Percentiles rank a stretch among this genome's conserved stretches.
Evolutionary conservation across 2,888 invertebrate genomes (phyloP).

Genomic region (Aplocera efformata): DNA sequence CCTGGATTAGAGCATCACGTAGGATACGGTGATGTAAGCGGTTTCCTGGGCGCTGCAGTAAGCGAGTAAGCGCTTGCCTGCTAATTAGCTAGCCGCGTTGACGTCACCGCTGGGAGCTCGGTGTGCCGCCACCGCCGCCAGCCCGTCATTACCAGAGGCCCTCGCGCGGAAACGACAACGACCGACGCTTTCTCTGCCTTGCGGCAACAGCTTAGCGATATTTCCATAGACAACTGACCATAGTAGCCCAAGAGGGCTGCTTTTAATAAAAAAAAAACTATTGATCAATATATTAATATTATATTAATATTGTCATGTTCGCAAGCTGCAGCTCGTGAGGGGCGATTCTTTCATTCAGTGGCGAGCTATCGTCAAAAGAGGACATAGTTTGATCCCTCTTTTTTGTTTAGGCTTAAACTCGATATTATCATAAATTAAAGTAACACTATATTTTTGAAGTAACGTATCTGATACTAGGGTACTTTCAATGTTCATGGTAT

Average conservation of each 20-base stretch:
- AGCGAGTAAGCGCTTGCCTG: slow-evolving; percentile 58
- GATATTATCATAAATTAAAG: too few relatives aligned
- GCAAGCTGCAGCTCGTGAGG: too few relatives aligned
- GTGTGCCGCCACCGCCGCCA: slow-evolving; percentile 31
- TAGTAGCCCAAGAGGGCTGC: slow-evolving; percentile 47
- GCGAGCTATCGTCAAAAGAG: too few relatives aligned
- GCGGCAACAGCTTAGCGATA: slow-evolving; percentile 41
- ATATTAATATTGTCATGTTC: too few relatives aligned
- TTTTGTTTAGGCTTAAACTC: too few relatives aligned
- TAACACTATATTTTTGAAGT: too few relatives aligned
- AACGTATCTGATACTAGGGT: too few relatives aligned
- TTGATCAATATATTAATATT: neutral
- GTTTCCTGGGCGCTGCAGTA: slow-evolving; percentile 62
- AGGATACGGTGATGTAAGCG: slow-evolving; percentile 67
- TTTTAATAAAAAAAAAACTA: slow-evolving; percentile 1
- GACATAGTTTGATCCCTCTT: too few relatives aligned
- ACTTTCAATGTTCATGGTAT: too few relatives aligned
- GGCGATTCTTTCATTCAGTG: too few relatives aligned
- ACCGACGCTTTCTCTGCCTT: slow-evolving; percentile 71
- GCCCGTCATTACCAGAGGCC: slow-evolving; percentile 66
- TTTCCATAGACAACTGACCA: slow-evolving; percentile 32
- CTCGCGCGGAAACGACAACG: slow-evolving; percentile 78
- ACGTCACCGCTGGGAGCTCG: slow-evolving; percentile 65
- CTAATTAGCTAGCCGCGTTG: slow-evolving; percentile 70
- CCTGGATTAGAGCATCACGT: slow-evolving; percentile 42